phyloP scores from a whole-genome alignment of 2,797 vertebrate species.

The Epinephelus malabaricus region DNA sequence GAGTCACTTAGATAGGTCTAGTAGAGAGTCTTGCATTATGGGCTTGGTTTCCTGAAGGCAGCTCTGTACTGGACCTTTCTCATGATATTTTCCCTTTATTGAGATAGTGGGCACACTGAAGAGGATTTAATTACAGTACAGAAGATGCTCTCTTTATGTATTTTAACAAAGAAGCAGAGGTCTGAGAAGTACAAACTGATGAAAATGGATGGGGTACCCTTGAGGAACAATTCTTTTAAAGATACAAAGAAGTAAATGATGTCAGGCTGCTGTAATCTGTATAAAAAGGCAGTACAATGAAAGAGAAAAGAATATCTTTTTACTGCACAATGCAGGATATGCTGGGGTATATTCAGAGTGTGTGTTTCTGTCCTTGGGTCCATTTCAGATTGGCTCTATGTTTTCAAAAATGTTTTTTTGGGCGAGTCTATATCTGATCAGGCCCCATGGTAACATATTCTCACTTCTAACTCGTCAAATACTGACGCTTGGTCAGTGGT shows the following conservation, averaged over 20 bases:
- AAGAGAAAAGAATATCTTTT: background rate
- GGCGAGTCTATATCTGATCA: background rate
- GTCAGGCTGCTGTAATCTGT: background rate
- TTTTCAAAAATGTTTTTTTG: background rate
- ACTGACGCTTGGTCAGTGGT: no score
- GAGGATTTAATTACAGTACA: conserved; percentile 21
- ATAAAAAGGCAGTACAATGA: conserved; percentile 1
- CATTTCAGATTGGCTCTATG: background rate
- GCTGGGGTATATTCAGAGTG: background rate
- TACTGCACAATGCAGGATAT: background rate
- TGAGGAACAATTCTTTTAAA: conserved; percentile 20
- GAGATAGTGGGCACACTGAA: conserved; percentile 25
- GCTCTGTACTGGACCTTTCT: background rate
- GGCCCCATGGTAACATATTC: background rate
- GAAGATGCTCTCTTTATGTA: background rate
- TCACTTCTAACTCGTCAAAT: no score
- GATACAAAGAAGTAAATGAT: background rate
- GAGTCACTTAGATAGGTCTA: conserved; percentile 19
- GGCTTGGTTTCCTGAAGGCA: background rate
- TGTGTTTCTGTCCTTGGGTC: background rate
- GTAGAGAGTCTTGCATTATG: conserved; percentile 20
- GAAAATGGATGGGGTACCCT: conserved; percentile 29
- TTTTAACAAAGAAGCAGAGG: conserved; percentile 17
- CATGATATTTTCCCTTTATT: conserved; percentile 18
- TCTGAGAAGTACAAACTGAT: conserved; percentile 29